These are phyloP conservation scores for Syritta pipiens DNA, from an alignment of 2,888 invertebrate species.

Conservation along the genomic window DNA sequence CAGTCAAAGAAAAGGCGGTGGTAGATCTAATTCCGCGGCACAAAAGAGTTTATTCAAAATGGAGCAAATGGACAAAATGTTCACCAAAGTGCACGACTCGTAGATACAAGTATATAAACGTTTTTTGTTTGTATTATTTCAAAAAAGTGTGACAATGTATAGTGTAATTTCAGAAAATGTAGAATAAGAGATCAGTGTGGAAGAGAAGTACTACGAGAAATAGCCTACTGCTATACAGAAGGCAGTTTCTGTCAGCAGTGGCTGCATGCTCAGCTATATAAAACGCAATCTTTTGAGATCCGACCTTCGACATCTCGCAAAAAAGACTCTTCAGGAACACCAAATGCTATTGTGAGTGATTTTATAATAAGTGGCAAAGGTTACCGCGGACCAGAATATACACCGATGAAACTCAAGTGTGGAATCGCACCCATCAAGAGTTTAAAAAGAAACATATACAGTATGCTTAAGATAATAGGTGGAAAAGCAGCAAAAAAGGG, in stretches of 20 bases:
- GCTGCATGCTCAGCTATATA: constrained; percentile 80
- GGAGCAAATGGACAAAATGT: constrained; percentile 92
- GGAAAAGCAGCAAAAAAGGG: constrained; percentile 89
- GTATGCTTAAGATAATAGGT: constrained; percentile 91
- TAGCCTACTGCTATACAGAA: constrained; percentile 91
- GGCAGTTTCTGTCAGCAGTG: constrained; percentile 90
- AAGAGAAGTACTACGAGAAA: constrained; percentile 88
- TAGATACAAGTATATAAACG: constrained; percentile 83
- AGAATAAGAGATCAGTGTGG: constrained; percentile 87
- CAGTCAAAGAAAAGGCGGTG: constrained; percentile 75
- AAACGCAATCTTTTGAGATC: constrained; percentile 75
- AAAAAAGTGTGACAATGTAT: too few relatives aligned
- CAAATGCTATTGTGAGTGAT: constrained; percentile 75
- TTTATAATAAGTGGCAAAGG: constrained; percentile 77
- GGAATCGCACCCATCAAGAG: constrained; percentile 75
- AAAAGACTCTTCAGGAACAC: constrained; percentile 71
- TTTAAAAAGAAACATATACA: constrained; percentile 78
- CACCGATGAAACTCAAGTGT: constrained; percentile 79
- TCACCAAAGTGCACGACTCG: constrained; percentile 89
- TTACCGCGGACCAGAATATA: constrained; percentile 78
- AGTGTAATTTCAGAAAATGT: constrained; percentile 83
- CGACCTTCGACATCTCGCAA: constrained; percentile 73
- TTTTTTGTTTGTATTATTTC: neutral
- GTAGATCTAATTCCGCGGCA: constrained; percentile 75
- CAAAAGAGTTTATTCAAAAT: constrained; percentile 84